Conservation (phyloP, 1,140 invertebrate species). For the Drosophila pachea region DNA sequence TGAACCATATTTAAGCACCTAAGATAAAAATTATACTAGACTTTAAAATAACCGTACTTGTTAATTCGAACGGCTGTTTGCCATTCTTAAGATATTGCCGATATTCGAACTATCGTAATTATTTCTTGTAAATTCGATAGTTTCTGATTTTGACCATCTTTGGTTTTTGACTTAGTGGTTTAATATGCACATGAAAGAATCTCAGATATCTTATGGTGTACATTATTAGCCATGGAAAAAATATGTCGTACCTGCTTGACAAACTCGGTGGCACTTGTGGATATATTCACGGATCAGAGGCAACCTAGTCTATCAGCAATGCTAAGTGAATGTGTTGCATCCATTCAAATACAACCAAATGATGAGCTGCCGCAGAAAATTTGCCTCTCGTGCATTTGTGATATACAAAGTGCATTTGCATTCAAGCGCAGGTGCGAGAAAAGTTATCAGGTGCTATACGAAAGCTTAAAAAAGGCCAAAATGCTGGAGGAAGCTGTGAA, state of each 20-base stretch:
- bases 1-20: too few relatives aligned
- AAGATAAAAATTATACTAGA: not conserved
- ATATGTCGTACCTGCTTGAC: conserved; percentile 31
- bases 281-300: conserved; percentile 31
- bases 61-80: not conserved
- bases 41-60: not conserved
- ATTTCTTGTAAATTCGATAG: not conserved
- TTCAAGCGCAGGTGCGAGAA: conserved; percentile 28
- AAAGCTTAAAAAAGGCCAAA: not conserved
- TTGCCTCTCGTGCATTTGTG: conserved; percentile 24
- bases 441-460: conserved; percentile 9
- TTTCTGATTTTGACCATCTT: conserved; percentile 10
- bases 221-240: conserved; percentile 10
- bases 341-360: conserved; percentile 1
- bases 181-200: not conserved
- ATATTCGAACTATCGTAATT: not conserved
- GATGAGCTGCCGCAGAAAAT: conserved; percentile 27
- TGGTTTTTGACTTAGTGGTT: conserved; percentile 18
- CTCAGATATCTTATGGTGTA: too few relatives aligned
- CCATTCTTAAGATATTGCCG: not conserved
- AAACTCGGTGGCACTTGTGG: conserved; percentile 11
- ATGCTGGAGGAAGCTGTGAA: not conserved
- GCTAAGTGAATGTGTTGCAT: conserved; percentile 18
- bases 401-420: conserved; percentile 18
- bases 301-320: conserved; percentile 15